A percentile compares a stretch with the other conserved stretches of the same genome.
Evolutionary conservation across 2,113 vertebrate species (phyloP).

Genomic region (Loxodonta africana): DNA sequence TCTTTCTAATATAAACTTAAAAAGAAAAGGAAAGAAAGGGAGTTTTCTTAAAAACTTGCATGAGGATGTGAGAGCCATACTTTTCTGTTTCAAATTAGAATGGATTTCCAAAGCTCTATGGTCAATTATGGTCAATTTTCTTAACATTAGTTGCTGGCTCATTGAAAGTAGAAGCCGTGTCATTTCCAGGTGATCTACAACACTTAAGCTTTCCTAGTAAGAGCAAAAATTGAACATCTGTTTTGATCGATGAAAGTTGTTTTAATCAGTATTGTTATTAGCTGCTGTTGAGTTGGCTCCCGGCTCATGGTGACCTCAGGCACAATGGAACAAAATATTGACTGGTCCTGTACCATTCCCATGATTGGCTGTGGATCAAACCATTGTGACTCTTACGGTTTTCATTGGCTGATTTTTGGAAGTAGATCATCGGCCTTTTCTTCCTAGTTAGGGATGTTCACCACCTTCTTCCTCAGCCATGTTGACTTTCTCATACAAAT

Average conservation of each 20-base stretch:
- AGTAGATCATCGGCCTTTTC: background rate
- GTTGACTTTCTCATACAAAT: background rate
- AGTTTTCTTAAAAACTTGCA: background rate
- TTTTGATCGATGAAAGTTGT: background rate
- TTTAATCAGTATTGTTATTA: background rate
- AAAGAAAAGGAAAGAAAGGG: background rate
- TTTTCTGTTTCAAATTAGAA: constrained; percentile 4
- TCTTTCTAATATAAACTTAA: background rate
- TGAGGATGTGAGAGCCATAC: background rate
- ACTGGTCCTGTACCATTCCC: background rate
- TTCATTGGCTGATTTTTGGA: background rate
- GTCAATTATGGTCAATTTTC: background rate
- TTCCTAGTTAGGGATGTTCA: background rate
- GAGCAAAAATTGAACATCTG: background rate
- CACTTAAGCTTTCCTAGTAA: background rate
- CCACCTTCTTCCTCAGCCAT: background rate
- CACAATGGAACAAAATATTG: background rate
- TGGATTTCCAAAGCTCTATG: background rate
- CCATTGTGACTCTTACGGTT: background rate
- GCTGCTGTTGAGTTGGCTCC: background rate
- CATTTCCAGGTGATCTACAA: background rate
- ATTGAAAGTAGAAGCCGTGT: background rate
- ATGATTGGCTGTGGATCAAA: background rate
- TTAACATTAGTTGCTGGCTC: background rate
- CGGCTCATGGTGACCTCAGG: background rate